These are phyloP conservation scores for Drosophila merina DNA, from an alignment of 2,888 invertebrate genomes.

Conservation along the genomic window DNA sequence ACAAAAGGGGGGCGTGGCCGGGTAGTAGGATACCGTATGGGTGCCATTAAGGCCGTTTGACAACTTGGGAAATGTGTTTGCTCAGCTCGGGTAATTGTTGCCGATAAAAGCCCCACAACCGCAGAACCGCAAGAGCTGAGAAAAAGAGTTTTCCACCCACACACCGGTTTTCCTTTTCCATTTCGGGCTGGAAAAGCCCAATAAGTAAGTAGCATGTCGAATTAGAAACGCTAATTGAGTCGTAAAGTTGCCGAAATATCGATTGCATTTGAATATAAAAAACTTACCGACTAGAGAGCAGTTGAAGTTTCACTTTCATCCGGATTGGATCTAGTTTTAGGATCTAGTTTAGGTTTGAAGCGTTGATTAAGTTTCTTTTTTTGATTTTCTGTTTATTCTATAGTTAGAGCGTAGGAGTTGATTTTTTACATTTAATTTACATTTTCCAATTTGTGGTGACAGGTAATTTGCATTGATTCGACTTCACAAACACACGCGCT, in stretches of 20 bases:
- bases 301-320: conserved; percentile 10
- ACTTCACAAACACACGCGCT: conserved; percentile 36
- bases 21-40: conserved; percentile 22
- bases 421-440: conserved; percentile 11
- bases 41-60: conserved; percentile 65
- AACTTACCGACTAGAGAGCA: conserved; percentile 31
- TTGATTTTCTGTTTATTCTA: conserved; percentile 29
- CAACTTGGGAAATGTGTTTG: conserved; percentile 65
- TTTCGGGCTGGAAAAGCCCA: conserved; percentile 1
- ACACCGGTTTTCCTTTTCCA: no score
- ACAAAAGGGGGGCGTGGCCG: conserved; percentile 3
- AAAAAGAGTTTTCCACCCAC: conserved; percentile 1
- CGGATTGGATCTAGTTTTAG: neutral
- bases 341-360: conserved; percentile 23
- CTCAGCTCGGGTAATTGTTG: conserved; percentile 56
- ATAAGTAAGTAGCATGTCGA: conserved; percentile 63
- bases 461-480: conserved; percentile 14
- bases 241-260: conserved; percentile 52
- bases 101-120: conserved; percentile 40
- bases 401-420: conserved; percentile 23
- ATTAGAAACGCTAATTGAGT: conserved; percentile 66
- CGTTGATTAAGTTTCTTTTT: conserved; percentile 23
- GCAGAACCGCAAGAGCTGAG: neutral
- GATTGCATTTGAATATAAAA: conserved; percentile 64
- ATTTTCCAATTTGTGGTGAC: conserved; percentile 18